These are phyloP conservation scores for Micromussa lordhowensis DNA, from an alignment of 92 coral and sea anemone species.

Conservation along the genomic window DNA sequence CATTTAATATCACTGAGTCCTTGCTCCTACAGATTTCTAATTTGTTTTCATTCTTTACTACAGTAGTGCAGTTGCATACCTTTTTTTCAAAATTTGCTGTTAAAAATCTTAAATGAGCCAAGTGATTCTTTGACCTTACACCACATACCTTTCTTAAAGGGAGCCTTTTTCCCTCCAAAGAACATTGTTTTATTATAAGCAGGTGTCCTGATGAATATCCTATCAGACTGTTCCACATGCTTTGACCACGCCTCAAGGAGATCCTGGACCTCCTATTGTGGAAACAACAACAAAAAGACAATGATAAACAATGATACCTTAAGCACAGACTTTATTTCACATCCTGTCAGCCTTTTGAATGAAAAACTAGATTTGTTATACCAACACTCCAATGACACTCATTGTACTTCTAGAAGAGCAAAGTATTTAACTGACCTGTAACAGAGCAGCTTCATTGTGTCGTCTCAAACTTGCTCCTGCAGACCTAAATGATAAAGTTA, in stretches of 20 bases:
- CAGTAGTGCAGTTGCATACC: too few species aligned
- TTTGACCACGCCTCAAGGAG: conserved; percentile 88
- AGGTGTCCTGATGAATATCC: conserved; percentile 86
- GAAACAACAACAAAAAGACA: neutral
- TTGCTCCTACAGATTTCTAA: too few species aligned
- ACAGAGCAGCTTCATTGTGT: conserved; percentile 93
- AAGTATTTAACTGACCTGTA: conserved; percentile 65
- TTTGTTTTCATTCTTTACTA: too few species aligned
- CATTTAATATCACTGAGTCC: neutral
- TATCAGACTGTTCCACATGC: conserved; percentile 78
- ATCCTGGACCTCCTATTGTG: conserved; percentile 81
- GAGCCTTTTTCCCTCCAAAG: conserved; percentile 93
- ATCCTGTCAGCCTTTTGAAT: neutral
- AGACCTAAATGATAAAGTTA: conserved; percentile 54
- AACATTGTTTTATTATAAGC: conserved; percentile 87
- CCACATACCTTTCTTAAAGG: conserved; percentile 78
- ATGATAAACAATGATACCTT: neutral
- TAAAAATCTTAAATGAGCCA: neutral
- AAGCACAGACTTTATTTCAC: neutral
- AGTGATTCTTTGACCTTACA: neutral
- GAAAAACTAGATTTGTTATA: too few species aligned
- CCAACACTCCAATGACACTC: neutral
- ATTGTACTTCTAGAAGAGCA: neutral
- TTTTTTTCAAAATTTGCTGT: too few species aligned
- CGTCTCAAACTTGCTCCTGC: conserved; percentile 97